phyloP scores from a whole-genome alignment of 2,888 invertebrate species.

The Cheilosia vernalis region DNA sequence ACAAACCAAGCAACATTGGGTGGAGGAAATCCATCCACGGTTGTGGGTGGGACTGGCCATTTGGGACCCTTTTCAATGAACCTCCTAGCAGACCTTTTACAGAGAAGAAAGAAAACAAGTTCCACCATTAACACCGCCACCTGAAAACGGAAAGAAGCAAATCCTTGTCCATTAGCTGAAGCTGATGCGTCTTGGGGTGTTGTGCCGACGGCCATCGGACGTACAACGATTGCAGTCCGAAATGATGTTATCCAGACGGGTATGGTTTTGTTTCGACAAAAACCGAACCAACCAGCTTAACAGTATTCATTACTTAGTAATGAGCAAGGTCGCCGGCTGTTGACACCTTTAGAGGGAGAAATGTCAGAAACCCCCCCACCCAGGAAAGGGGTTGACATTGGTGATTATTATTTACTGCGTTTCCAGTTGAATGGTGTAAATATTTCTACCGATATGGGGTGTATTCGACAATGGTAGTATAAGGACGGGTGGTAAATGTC shows the following conservation, averaged over 20 bases:
- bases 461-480: not conserved
- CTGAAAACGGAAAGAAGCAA: conserved; percentile 45
- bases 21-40: conserved; percentile 35
- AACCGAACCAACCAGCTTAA: conserved; percentile 36
- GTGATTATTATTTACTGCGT: conserved; percentile 55
- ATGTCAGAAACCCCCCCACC: not conserved
- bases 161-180: conserved; percentile 60
- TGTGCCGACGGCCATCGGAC: conserved; percentile 18
- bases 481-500: conserved; percentile 17
- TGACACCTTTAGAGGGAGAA: conserved; percentile 32
- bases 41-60: conserved; percentile 35
- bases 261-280: conserved; percentile 2
- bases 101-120: not conserved
- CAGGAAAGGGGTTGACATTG: conserved; percentile 51
- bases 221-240: conserved; percentile 38
- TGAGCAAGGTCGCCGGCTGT: conserved; percentile 28
- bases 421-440: conserved; percentile 64
- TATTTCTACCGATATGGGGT: conserved; percentile 30
- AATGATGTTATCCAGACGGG: conserved; percentile 25
- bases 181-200: conserved; percentile 18
- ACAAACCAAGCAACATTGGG: conserved; percentile 46
- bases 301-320: conserved; percentile 68
- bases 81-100: not conserved
- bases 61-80: conserved; percentile 51
- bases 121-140: conserved; percentile 26